Conservation (phyloP, 1,140 invertebrate species). For the Gyrodactylus salaris region DNA sequence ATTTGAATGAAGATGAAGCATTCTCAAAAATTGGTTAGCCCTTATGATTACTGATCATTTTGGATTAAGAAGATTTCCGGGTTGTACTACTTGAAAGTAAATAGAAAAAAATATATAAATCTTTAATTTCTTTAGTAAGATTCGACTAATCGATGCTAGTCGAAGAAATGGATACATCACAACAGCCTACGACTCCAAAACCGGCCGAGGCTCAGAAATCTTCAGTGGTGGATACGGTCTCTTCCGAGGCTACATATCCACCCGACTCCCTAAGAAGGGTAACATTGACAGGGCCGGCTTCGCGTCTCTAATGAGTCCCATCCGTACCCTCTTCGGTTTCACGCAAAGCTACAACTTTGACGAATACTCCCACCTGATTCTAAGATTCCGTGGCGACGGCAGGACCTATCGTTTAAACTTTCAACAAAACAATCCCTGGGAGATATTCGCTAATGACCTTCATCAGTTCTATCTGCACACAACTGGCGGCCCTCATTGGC, state of each 20-base stretch:
- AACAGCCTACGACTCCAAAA: not conserved
- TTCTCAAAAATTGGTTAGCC: too few relatives aligned
- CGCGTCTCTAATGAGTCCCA: not conserved
- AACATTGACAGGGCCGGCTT: not conserved
- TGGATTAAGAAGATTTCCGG: too few relatives aligned
- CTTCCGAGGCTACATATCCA: not conserved
- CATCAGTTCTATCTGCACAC: constrained; percentile 30
- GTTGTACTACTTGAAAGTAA: not conserved
- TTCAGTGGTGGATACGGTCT: not conserved
- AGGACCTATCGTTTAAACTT: not conserved
- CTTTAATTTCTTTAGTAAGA: not conserved
- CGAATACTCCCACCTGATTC: not conserved
- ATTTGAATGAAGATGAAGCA: too few relatives aligned
- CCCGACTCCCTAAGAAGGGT: not conserved
- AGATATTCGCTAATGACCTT: not conserved
- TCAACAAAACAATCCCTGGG: not conserved
- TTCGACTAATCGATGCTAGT: not conserved
- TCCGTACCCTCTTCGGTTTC: not conserved
- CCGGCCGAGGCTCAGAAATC: not conserved
- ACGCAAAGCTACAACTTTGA: not conserved
- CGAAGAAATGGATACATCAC: not conserved
- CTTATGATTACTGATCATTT: too few relatives aligned
- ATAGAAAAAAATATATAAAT: not conserved
- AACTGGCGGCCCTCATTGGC: constrained; percentile 79
- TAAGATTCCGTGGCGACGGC: constrained; percentile 1